Conservation (phyloP, 2,797 vertebrate genomes). For the Mormyrops attenuatus region DNA sequence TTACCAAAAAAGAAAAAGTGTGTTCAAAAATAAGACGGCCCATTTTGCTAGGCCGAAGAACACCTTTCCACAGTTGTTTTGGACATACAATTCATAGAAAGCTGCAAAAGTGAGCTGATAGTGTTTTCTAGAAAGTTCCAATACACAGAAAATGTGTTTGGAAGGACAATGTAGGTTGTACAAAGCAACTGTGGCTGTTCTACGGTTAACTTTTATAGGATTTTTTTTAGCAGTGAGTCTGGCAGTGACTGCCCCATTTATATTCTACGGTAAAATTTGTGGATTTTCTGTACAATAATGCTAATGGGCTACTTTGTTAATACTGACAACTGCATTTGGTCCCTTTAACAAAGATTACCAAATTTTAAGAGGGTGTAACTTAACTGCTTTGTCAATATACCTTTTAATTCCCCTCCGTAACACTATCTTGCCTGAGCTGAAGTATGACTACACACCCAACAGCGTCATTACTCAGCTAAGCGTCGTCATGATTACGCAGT, state of each 20-base stretch:
- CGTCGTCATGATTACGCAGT: background rate
- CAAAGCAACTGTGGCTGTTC: background rate
- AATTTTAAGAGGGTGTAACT: background rate
- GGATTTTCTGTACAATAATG: background rate
- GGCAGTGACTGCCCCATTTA: background rate
- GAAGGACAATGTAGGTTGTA: background rate
- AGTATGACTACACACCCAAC: background rate
- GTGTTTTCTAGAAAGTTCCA: constrained; percentile 12
- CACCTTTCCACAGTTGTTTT: background rate
- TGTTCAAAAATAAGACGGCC: background rate
- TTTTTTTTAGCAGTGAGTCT: background rate
- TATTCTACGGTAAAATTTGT: background rate
- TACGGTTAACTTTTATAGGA: background rate
- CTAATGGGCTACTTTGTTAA: background rate
- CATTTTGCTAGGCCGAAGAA: background rate
- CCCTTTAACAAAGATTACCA: background rate
- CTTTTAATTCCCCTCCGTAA: background rate
- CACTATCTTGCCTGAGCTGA: background rate
- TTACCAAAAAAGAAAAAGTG: background rate
- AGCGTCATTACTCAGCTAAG: background rate
- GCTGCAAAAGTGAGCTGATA: background rate
- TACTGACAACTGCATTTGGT: constrained; percentile 7
- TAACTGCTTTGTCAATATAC: background rate
- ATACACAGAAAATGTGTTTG: background rate
- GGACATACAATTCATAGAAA: background rate